phyloP scores from a whole-genome alignment of 2,888 invertebrate genomes.

The Heliconius cydno region DNA sequence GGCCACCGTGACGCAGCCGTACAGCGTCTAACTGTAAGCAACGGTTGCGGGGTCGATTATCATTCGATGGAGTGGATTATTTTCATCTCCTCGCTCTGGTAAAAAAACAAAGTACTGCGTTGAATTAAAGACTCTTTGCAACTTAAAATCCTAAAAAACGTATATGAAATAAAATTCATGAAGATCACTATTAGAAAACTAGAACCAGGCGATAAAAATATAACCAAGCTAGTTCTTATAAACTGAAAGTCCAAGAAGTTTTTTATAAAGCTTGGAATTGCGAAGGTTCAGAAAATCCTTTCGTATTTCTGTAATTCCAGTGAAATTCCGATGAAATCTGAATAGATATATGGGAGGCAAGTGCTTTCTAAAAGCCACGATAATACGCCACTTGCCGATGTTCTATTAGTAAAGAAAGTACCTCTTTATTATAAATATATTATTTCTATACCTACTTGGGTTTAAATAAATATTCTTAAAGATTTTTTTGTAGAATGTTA shows the following conservation, averaged over 20 bases:
- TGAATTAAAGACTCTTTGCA: no score
- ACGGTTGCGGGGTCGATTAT: background rate
- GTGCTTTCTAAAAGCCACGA: constrained; percentile 17
- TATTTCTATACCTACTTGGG: background rate
- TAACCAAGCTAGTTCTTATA: background rate
- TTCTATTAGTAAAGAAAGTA: background rate
- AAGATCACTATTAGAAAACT: background rate
- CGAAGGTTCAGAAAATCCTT: background rate
- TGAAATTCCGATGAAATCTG: constrained; percentile 5
- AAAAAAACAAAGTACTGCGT: background rate
- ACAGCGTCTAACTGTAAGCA: background rate
- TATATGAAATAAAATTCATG: background rate
- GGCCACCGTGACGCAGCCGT: background rate
- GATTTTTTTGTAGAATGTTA: background rate
- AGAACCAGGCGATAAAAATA: background rate
- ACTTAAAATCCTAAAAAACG: no score
- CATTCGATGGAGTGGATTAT: background rate
- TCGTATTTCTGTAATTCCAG: constrained; percentile 20
- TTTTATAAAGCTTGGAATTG: background rate
- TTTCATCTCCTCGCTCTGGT: background rate
- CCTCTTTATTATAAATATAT: background rate
- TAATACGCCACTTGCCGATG: constrained; percentile 1
- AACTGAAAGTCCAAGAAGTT: background rate
- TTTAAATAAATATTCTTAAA: background rate
- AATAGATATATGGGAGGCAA: constrained; percentile 21